phyloP scores from a whole-genome alignment of 2,888 invertebrate species.

The Hemaris fuciformis region DNA sequence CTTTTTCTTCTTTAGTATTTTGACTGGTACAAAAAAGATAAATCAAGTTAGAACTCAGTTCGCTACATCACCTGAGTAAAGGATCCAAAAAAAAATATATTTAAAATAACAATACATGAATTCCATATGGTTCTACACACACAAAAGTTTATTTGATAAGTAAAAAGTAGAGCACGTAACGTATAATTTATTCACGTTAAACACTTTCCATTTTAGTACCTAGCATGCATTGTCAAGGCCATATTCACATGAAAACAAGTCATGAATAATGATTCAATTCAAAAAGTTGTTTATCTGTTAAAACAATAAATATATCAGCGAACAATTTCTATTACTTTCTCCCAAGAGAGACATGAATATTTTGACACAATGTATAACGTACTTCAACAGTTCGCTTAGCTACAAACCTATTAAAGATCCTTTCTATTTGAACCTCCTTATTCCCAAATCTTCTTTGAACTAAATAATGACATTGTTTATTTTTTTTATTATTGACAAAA shows the following conservation, averaged over 20 bases:
- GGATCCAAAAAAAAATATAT: too few species aligned
- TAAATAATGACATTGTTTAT: too few species aligned
- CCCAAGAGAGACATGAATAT: neutral
- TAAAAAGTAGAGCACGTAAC: constrained; percentile 26
- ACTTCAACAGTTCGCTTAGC: neutral
- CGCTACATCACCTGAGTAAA: too few species aligned
- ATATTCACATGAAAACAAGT: neutral
- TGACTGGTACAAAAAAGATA: too few species aligned
- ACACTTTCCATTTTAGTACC: constrained; percentile 29
- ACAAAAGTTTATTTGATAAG: constrained; percentile 12
- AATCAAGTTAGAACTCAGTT: too few species aligned
- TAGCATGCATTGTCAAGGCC: neutral
- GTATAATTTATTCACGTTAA: constrained; percentile 24
- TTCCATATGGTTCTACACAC: too few species aligned
- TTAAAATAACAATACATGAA: neutral
- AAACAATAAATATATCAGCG: neutral
- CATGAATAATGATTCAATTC: neutral
- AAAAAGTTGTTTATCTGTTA: neutral
- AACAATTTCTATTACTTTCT: neutral
- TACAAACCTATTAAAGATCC: too few species aligned
- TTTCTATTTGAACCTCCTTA: too few species aligned
- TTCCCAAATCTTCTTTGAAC: too few species aligned
- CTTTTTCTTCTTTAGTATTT: too few species aligned
- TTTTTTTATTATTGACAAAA: too few species aligned
- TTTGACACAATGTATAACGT: neutral